A percentile compares a stretch with the other conserved stretches of the same genome.
Conservation (phyloP, 1,140 invertebrate species). For the Hypsibius dujardini region DNA sequence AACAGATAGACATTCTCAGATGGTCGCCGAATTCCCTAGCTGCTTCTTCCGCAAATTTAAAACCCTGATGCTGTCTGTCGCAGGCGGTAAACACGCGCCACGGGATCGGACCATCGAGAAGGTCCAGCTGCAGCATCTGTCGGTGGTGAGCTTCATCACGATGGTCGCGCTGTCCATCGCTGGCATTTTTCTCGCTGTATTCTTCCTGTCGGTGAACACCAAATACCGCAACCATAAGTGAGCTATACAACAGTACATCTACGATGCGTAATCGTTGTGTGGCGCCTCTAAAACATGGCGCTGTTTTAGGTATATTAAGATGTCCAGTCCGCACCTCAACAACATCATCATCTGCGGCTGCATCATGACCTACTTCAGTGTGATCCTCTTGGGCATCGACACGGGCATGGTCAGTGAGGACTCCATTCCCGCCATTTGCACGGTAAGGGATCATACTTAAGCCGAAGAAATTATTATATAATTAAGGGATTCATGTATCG, state of each 20-base stretch:
- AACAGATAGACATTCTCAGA: no score
- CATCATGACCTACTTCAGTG: constrained; percentile 85
- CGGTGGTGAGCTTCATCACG: constrained; percentile 64
- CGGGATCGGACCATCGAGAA: constrained; percentile 67
- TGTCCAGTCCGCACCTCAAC: constrained; percentile 96
- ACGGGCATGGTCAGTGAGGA: constrained; percentile 63
- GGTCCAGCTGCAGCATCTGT: constrained; percentile 70
- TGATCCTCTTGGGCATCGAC: constrained; percentile 87
- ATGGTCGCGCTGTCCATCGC: constrained; percentile 66
- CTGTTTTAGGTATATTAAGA: constrained; percentile 79
- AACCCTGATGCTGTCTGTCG: constrained; percentile 14
- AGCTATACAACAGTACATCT: constrained; percentile 23
- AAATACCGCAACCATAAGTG: constrained; percentile 86
- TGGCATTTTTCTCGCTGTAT: constrained; percentile 73
- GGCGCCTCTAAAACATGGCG: not conserved
- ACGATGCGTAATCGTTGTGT: not conserved
- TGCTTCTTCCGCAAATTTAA: no score
- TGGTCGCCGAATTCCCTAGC: no score
- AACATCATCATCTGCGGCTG: constrained; percentile 96
- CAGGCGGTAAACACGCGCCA: constrained; percentile 51
- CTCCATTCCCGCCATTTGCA: constrained; percentile 81
- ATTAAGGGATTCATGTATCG: constrained; percentile 21
- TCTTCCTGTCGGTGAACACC: constrained; percentile 90
- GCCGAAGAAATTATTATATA: constrained; percentile 2
- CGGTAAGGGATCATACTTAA: constrained; percentile 44